Conservation (phyloP, 2,113 vertebrate genomes). For the Perca flavescens region DNA sequence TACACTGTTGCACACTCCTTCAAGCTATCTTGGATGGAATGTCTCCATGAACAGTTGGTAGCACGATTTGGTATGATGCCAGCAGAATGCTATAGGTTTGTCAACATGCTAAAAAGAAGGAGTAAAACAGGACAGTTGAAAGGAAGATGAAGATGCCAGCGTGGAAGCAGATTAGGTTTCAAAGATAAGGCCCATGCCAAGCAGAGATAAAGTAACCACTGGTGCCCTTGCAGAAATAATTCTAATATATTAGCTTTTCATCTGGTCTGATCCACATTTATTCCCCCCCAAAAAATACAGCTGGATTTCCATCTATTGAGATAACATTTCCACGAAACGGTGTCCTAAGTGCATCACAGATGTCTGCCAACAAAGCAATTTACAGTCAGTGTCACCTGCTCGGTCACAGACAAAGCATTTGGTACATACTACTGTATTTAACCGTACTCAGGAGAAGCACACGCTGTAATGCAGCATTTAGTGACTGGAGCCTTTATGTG, state of each 20-base stretch:
- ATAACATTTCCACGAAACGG: conserved; percentile 8
- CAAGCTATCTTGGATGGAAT: neutral
- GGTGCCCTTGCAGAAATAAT: neutral
- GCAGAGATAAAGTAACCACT: conserved; percentile 12
- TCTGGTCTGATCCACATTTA: neutral
- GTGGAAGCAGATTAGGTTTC: conserved; percentile 10
- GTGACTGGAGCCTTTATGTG: neutral
- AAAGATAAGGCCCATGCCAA: conserved; percentile 6
- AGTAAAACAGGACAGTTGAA: neutral
- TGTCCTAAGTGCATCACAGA: neutral
- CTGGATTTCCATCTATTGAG: neutral
- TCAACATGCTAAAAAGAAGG: neutral
- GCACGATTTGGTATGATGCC: neutral
- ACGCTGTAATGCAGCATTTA: conserved; percentile 9
- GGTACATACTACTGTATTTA: neutral
- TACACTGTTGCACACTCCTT: neutral
- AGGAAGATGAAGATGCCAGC: neutral
- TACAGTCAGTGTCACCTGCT: neutral
- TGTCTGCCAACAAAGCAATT: conserved; percentile 24
- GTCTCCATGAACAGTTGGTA: neutral
- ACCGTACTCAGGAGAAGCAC: neutral
- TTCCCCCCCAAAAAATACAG: neutral
- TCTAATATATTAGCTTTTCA: neutral
- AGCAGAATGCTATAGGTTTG: neutral
- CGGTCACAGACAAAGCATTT: neutral